Base-by-base conservation (phyloP, 2,888 invertebrate species). In the Sphinx pinastri region DNA sequence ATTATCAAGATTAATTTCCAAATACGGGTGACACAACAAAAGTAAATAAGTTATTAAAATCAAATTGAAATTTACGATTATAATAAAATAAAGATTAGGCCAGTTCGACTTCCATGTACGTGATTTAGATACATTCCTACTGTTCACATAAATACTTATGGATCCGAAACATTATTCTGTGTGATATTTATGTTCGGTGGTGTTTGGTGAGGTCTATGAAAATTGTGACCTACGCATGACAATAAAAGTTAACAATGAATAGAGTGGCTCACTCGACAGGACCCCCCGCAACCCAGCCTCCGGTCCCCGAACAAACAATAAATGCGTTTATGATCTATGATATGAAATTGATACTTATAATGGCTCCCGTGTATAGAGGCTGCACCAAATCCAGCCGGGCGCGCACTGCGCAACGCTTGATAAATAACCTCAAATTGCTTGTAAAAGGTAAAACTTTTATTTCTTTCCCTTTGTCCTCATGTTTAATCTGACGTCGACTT, bases 291-390 rank as follows among this genome's bases (percentile, higher is more conserved):
- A 83, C 83, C 86, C 82, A 81, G 83, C 84, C 85, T 80, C 84
- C 80, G 84, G 78, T 71, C 71, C 75, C 74, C 81, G 81, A 81
- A 85, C 84, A 84, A 87, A 88, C 85, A 87, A 88, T 88, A 92
- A 91, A 93, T 88, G 91, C 86, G 82, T 91, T 91, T 92, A 93
- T 93, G 94, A 94, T 94, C 93, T 93, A 94, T 93, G 94, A 93
- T 92, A 88, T 91, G 94, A 92, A 94, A 93, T 89, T 91, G 94
- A 94, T 94, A 93, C 93, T 92, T 92, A 90, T 93, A 91, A 93
- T 93, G 89, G 93, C 94, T 93, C 92, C 94, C 91, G 94, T 93
- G 90, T 92, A 91, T 89, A 90, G 90, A 89, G 91, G 91, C 89
- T 90, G 87, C 84, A 88, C 87, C 88, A 85, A 88, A 88, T 82